phyloP scores from a whole-genome alignment of 1,140 invertebrate species.

The Calephelis nemesis region DNA sequence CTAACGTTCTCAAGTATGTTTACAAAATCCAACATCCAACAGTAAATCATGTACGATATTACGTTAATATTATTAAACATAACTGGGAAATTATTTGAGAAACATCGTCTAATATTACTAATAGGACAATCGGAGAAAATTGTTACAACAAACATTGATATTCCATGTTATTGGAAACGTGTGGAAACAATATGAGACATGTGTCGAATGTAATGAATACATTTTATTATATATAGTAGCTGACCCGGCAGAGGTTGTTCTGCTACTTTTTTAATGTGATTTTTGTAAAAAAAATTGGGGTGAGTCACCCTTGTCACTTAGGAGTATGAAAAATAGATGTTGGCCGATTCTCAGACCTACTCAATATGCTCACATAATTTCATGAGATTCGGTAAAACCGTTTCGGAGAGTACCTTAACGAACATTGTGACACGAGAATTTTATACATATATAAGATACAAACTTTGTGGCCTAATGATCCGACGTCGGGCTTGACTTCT shows the following conservation, averaged over 20 bases:
- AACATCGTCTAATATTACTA: slow-evolving; percentile 64
- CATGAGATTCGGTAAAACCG: too few relatives aligned
- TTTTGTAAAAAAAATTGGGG: too few relatives aligned
- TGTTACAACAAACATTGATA: slow-evolving; percentile 45
- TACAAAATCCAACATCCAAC: slow-evolving; percentile 44
- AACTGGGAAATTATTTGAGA: slow-evolving; percentile 56
- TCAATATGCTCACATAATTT: too few relatives aligned
- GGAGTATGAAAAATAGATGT: too few relatives aligned
- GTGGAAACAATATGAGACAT: slow-evolving; percentile 31
- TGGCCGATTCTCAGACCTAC: too few relatives aligned
- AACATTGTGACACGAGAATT: too few relatives aligned
- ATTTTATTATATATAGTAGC: background rate
- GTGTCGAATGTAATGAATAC: slow-evolving; percentile 4
- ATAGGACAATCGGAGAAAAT: slow-evolving; percentile 46
- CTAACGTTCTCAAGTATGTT: slow-evolving; percentile 31
- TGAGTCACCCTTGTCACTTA: too few relatives aligned
- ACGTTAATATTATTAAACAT: slow-evolving; percentile 63
- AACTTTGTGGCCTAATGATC: too few relatives aligned
- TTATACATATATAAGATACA: too few relatives aligned
- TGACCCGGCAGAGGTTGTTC: background rate
- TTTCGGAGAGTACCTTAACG: too few relatives aligned
- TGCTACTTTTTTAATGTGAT: too few relatives aligned
- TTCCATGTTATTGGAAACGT: slow-evolving; percentile 42
- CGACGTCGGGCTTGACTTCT: too few relatives aligned
- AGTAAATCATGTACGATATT: slow-evolving; percentile 46